A percentile compares a stretch with the other conserved stretches of the same genome.
These are phyloP conservation scores for Drosophila melanosoma DNA, from an alignment of 2,888 invertebrate genomes.

Conservation along the genomic window DNA sequence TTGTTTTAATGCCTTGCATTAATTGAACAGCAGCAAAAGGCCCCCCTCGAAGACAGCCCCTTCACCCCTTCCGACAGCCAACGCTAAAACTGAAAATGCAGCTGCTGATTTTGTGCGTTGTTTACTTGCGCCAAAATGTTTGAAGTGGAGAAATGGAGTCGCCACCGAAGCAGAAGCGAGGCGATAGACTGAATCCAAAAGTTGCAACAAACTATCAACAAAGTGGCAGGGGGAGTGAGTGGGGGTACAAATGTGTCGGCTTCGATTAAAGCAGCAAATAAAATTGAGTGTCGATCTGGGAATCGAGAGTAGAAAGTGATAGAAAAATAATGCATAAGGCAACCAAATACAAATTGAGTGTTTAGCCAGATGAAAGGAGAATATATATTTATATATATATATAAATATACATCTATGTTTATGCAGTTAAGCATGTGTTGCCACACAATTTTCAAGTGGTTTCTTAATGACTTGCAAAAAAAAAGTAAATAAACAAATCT, in stretches of 20 bases:
- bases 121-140: conserved; percentile 27
- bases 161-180: conserved; percentile 14
- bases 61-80: too few species aligned
- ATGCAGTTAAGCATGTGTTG: not conserved
- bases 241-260: conserved; percentile 56
- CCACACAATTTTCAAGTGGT: conserved; percentile 3
- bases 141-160: conserved; percentile 47
- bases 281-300: conserved; percentile 54
- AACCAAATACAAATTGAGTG: conserved; percentile 40
- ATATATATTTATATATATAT: not conserved
- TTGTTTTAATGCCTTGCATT: conserved; percentile 80
- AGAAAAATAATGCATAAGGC: not conserved
- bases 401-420: not conserved
- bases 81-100: not conserved
- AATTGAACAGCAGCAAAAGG: conserved; percentile 63
- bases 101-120: conserved; percentile 2
- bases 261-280: conserved; percentile 73
- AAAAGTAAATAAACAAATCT: not conserved
- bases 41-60: not conserved
- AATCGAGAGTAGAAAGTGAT: conserved; percentile 4
- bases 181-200: conserved; percentile 71
- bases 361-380: conserved; percentile 55
- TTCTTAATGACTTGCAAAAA: conserved; percentile 11
- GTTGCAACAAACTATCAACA: conserved; percentile 44
- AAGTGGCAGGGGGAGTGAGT: not conserved